A percentile compares a stretch with the other conserved stretches of the same genome.
Evolutionary conservation across 2,797 vertebrate genomes (phyloP).

Genomic region (Danio choprae): DNA sequence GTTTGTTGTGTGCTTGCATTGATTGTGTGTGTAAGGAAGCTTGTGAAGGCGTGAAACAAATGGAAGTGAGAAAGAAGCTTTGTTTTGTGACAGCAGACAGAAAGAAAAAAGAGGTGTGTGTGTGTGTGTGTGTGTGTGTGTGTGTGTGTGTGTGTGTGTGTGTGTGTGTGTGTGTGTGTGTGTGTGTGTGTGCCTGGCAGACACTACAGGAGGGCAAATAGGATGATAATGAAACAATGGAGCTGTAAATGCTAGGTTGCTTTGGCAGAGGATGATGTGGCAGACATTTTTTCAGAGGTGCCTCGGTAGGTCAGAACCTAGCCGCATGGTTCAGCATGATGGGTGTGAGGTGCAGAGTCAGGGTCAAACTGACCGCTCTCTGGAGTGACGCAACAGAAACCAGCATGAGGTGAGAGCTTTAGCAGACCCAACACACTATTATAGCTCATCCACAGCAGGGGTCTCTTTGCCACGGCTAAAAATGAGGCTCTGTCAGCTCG

Average conservation of each 20-base stretch:
- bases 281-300: conserved; percentile 37
- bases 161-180: too few species aligned
- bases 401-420: conserved; percentile 15
- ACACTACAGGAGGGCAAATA: conserved; percentile 26
- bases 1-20: neutral
- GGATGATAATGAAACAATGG: conserved; percentile 48
- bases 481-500: conserved; percentile 49
- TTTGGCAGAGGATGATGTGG: conserved; percentile 35
- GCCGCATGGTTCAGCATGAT: conserved; percentile 28
- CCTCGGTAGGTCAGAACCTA: conserved; percentile 38
- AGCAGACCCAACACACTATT: conserved; percentile 35
- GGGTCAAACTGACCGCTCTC: conserved; percentile 42
- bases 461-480: conserved; percentile 41
- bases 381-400: conserved; percentile 27
- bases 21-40: neutral
- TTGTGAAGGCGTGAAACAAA: neutral
- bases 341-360: conserved; percentile 42
- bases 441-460: conserved; percentile 19
- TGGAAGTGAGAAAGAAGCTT: neutral
- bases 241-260: conserved; percentile 19
- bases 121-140: neutral
- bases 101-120: neutral
- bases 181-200: conserved; percentile 21
- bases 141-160: neutral
- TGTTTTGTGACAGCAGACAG: conserved; percentile 11